Conservation (phyloP, 2,113 vertebrate genomes). For the Lepus americanus region DNA sequence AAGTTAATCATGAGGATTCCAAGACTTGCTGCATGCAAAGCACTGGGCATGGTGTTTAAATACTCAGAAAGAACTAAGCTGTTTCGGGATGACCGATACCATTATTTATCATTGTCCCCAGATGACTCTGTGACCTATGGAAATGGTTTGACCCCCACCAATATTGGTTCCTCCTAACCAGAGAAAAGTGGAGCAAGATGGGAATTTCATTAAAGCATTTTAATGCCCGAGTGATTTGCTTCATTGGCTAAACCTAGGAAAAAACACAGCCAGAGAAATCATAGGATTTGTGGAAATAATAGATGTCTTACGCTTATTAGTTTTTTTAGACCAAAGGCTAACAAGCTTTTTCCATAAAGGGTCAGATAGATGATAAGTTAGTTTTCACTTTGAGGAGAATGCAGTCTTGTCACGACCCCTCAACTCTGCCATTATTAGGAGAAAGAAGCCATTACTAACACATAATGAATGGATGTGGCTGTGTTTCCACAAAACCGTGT, state of each 20-base stretch:
- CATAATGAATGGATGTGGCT: neutral
- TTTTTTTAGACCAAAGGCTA: neutral
- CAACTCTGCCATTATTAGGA: accelerated
- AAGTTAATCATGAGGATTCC: neutral
- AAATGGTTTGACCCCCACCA: neutral
- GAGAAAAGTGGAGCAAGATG: neutral
- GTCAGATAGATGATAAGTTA: neutral
- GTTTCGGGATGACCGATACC: neutral
- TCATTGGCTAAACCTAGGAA: conserved; percentile 1
- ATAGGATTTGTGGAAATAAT: neutral
- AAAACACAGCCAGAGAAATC: neutral
- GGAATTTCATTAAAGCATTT: neutral
- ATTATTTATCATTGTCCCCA: neutral
- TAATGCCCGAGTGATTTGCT: neutral
- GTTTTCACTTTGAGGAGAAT: neutral
- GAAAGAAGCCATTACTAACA: neutral
- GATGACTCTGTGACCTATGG: neutral
- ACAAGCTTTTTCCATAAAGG: neutral
- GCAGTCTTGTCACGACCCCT: neutral
- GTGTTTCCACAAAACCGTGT: neutral
- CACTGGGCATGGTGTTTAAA: neutral
- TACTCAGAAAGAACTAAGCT: neutral
- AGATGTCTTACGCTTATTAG: neutral
- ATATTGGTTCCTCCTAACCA: neutral
- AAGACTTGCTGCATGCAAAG: neutral